Conservation (phyloP, 2,888 invertebrate species). For the Sclerodermus sp. region DNA sequence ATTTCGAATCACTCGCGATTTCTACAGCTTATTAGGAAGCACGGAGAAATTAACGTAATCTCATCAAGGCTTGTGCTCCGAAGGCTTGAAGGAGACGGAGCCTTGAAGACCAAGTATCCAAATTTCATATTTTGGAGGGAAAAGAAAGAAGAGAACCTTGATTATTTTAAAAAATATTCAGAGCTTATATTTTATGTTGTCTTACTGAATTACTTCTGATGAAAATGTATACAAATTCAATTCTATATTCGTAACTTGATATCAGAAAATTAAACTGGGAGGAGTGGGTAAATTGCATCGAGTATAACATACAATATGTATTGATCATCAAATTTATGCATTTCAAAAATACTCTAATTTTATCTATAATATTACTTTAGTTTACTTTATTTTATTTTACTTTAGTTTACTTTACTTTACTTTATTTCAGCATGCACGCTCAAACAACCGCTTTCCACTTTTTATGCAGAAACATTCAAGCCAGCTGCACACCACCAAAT, state of each 20-base stretch:
- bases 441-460: not conserved
- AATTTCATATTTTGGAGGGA: constrained; percentile 4
- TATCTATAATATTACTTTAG: too few species aligned
- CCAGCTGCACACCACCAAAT: too few species aligned
- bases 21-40: too few species aligned
- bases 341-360: constrained; percentile 40
- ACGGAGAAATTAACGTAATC: too few species aligned
- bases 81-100: too few species aligned
- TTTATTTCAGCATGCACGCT: too few species aligned
- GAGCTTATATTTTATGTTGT: constrained; percentile 56
- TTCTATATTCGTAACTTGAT: constrained; percentile 43
- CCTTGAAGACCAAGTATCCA: too few species aligned
- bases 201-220: constrained; percentile 48
- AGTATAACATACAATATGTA: constrained; percentile 32
- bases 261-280: constrained; percentile 42
- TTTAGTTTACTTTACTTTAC: constrained; percentile 11
- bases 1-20: too few species aligned
- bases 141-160: constrained; percentile 28
- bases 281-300: constrained; percentile 26
- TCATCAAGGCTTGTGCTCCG: too few species aligned
- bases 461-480: too few species aligned
- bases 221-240: constrained; percentile 50
- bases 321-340: constrained; percentile 29
- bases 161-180: constrained; percentile 54
- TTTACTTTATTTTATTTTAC: too few species aligned